Conservation (phyloP, 2,797 vertebrate species). For the Tenualosa ilisha region DNA sequence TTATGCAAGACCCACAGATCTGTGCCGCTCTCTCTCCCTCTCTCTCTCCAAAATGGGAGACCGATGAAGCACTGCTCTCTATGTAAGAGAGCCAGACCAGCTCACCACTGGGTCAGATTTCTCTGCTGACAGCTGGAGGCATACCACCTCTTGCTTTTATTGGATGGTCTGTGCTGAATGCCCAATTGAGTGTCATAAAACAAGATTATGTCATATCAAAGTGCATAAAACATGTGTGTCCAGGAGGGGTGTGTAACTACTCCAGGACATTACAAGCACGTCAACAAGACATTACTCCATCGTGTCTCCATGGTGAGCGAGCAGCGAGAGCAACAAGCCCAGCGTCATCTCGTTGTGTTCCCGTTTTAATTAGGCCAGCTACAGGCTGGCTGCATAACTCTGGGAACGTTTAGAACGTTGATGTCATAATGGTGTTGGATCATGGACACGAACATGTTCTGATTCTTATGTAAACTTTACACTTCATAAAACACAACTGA, state of each 20-base stretch:
- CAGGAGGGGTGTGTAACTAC: neutral
- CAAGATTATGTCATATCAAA: constrained; percentile 14
- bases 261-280: constrained; percentile 1
- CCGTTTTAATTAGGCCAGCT: neutral
- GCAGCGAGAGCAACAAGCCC: neutral
- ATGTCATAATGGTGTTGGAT: neutral
- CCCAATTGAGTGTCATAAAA: constrained; percentile 7
- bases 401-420: neutral
- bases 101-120: neutral
- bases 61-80: neutral
- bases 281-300: neutral
- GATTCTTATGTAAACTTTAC: neutral
- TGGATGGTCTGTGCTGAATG: neutral
- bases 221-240: neutral
- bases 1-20: neutral
- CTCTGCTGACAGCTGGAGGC: neutral
- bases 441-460: neutral
- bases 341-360: neutral
- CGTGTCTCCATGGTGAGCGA: constrained; percentile 12
- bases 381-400: neutral
- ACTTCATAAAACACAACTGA: neutral
- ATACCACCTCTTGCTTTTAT: neutral
- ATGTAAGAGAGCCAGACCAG: neutral
- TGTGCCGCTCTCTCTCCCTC: neutral
- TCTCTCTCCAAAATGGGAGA: neutral